Percentiles rank a stretch among this genome's conserved stretches.
phyloP scores from a whole-genome alignment of 2,888 invertebrate species.

The Syritta pipiens region DNA sequence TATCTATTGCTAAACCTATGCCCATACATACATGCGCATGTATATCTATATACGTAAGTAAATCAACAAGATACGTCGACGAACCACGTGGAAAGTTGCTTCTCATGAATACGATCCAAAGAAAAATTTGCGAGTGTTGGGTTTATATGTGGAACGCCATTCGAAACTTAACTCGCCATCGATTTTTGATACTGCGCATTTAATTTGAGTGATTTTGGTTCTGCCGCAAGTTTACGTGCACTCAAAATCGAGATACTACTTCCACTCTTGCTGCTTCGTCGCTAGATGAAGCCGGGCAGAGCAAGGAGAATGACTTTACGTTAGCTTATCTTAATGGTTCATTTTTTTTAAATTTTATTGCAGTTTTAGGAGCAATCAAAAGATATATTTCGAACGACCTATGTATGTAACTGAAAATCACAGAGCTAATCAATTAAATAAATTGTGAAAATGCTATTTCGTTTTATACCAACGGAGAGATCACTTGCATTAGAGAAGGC shows the following conservation, averaged over 20 bases:
- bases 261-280: not conserved
- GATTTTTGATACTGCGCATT: slow-evolving; percentile 61
- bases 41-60: slow-evolving; percentile 21
- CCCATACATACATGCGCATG: too few relatives aligned
- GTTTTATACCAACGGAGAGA: too few relatives aligned
- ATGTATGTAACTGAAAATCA: not conserved
- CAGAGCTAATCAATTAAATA: not conserved
- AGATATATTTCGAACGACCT: not conserved
- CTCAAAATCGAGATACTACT: not conserved
- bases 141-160: slow-evolving; percentile 25
- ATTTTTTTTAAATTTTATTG: slow-evolving; percentile 5
- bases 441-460: too few relatives aligned
- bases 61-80: slow-evolving; percentile 34
- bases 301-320: not conserved
- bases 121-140: not conserved
- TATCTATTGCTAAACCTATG: slow-evolving; percentile 26
- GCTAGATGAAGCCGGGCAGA: not conserved
- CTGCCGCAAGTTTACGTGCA: slow-evolving; percentile 4
- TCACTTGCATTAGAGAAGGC: too few relatives aligned
- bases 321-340: not conserved
- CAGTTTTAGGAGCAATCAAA: slow-evolving; percentile 4
- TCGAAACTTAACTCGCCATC: slow-evolving; percentile 16
- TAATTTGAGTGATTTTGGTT: slow-evolving; percentile 48
- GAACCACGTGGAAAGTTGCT: slow-evolving; percentile 56
- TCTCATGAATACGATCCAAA: slow-evolving; percentile 52